Conservation (phyloP, 2,888 invertebrate species). For the Helleia helle region DNA sequence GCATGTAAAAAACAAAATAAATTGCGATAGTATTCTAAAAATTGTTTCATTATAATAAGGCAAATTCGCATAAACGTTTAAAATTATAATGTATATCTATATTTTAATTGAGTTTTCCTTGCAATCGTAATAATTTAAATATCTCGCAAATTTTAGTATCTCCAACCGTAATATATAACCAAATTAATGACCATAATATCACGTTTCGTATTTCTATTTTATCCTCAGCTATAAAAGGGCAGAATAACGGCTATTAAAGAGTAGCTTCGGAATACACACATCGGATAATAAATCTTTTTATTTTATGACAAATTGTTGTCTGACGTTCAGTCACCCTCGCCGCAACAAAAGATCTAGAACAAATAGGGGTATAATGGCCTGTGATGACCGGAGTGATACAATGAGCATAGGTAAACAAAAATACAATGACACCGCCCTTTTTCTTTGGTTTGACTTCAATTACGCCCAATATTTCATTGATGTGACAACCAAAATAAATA, state of each 20-base stretch:
- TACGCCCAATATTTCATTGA: slow-evolving; percentile 55
- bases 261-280: slow-evolving; percentile 38
- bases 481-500: slow-evolving; percentile 13
- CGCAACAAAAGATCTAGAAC: slow-evolving; percentile 61
- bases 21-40: too few species aligned
- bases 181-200: slow-evolving; percentile 56
- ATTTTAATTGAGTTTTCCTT: too few species aligned
- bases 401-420: slow-evolving; percentile 57
- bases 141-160: slow-evolving; percentile 17
- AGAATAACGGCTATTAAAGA: slow-evolving; percentile 63
- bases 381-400: slow-evolving; percentile 52
- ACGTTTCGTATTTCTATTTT: slow-evolving; percentile 60
- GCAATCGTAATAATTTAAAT: not conserved
- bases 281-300: slow-evolving; percentile 65
- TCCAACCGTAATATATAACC: slow-evolving; percentile 17
- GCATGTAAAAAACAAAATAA: too few species aligned
- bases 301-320: slow-evolving; percentile 73
- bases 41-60: too few species aligned
- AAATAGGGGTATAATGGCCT: slow-evolving; percentile 60
- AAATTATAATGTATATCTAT: too few species aligned
- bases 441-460: slow-evolving; percentile 33
- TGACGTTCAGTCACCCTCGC: slow-evolving; percentile 44
- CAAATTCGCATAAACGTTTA: too few species aligned
- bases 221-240: slow-evolving; percentile 65
- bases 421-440: slow-evolving; percentile 47